phyloP scores from a whole-genome alignment of 1,140 invertebrate species.

The Hesperophylax magnus region DNA sequence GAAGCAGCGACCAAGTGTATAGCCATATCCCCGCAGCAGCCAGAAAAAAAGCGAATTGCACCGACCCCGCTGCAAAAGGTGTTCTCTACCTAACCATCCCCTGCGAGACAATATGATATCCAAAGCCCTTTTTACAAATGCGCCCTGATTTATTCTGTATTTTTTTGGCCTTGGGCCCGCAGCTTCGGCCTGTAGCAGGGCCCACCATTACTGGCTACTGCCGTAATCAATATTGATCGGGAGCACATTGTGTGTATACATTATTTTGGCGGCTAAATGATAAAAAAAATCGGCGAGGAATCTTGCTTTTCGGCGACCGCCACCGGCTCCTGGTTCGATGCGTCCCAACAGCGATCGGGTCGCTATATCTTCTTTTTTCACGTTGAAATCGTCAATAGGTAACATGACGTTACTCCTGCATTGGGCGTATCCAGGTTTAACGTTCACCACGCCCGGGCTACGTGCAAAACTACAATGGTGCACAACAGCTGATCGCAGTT shows the following conservation, averaged over 20 bases:
- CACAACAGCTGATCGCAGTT: too few relatives aligned
- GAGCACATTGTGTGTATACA: conserved; percentile 50
- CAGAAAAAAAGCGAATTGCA: not conserved
- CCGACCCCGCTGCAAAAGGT: not conserved
- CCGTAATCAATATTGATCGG: conserved; percentile 57
- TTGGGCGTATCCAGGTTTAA: conserved; percentile 1
- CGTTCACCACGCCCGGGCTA: too few relatives aligned
- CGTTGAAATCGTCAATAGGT: not conserved
- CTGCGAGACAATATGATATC: not conserved
- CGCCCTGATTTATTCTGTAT: not conserved
- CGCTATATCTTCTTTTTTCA: not conserved
- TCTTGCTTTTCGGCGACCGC: conserved; percentile 10
- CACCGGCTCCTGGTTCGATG: not conserved
- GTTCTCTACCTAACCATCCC: not conserved
- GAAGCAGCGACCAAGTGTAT: conserved; percentile 49
- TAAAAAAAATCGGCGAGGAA: conserved; percentile 35
- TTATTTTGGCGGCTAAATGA: conserved; percentile 36
- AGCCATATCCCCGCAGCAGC: not conserved
- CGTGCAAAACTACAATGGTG: too few relatives aligned
- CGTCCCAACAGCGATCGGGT: not conserved
- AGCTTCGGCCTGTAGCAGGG: conserved; percentile 17
- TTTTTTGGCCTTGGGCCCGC: conserved; percentile 31
- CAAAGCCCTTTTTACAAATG: not conserved
- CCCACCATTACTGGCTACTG: conserved; percentile 43
- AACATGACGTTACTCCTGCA: not conserved